Evolutionary conservation across 92 coral and sea anemone species (phyloP).

Genomic region (Porites cylindrica): DNA sequence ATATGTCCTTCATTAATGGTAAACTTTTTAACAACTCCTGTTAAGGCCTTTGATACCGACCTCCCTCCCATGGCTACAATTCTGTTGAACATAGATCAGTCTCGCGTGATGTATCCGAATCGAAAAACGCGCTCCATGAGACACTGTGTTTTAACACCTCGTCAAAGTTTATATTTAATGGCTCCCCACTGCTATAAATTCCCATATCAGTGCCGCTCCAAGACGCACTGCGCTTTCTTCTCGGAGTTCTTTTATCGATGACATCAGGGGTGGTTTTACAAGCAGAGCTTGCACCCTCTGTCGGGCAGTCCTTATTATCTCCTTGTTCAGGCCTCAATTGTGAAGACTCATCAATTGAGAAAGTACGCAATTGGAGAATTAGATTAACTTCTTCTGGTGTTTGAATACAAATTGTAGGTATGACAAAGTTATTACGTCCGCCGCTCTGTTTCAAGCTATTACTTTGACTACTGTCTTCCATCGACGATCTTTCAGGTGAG

Average conservation of each 20-base stretch:
- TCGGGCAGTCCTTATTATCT: background rate
- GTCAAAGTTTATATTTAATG: background rate
- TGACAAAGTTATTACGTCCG: background rate
- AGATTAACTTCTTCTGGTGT: conserved; percentile 33
- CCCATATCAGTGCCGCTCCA: conserved; percentile 15
- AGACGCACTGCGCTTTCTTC: conserved; percentile 37
- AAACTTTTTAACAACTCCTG: background rate
- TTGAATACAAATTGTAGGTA: conserved; percentile 44
- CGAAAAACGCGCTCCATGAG: conserved; percentile 39
- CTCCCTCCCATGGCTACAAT: conserved; percentile 2
- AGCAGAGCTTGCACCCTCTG: too few species aligned
- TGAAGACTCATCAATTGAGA: background rate
- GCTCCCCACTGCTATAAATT: background rate
- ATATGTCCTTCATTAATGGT: background rate
- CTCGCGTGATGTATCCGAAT: conserved; percentile 23
- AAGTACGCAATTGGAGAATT: background rate
- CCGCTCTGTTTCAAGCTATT: background rate
- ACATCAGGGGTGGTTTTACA: background rate
- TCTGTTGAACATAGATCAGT: conserved; percentile 52
- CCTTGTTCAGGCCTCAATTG: background rate
- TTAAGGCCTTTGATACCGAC: background rate
- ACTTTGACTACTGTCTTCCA: background rate
- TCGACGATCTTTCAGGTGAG: background rate
- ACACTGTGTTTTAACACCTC: conserved; percentile 16
- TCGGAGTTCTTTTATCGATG: background rate